Percentiles rank a stretch among this genome's conserved stretches.
Conservation (phyloP, 2,113 vertebrate species). For the Tragelaphus imberbis region DNA sequence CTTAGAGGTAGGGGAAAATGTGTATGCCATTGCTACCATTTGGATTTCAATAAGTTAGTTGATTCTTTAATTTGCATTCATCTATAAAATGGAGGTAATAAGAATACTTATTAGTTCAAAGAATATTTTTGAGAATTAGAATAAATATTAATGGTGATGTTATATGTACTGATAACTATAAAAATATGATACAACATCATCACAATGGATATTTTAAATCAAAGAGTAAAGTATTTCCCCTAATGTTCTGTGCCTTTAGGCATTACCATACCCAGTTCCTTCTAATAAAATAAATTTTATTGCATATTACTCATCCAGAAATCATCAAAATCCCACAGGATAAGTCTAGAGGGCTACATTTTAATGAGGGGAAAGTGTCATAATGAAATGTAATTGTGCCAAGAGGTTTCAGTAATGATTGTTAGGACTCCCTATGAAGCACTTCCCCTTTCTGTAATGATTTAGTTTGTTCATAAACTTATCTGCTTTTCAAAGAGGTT, state of each 20-base stretch:
- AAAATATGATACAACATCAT: background rate
- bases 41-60: background rate
- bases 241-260: background rate
- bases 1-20: background rate
- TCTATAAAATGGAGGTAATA: background rate
- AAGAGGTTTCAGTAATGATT: background rate
- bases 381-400: background rate
- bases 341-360: background rate
- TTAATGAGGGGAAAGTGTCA: background rate
- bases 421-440: background rate
- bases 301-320: background rate
- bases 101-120: background rate
- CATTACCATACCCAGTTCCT: background rate
- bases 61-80: background rate
- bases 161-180: background rate
- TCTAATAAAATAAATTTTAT: background rate
- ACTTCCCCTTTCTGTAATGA: background rate
- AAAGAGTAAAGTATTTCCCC: background rate
- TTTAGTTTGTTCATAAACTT: background rate
- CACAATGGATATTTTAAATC: background rate
- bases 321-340: background rate
- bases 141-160: background rate
- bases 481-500: background rate
- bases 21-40: background rate
- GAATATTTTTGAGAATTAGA: background rate